Evolutionary conservation across 1,140 invertebrate genomes (phyloP), one percentile per base, ranked within the genome.

Genomic region (Orchestia grillus): DNA sequence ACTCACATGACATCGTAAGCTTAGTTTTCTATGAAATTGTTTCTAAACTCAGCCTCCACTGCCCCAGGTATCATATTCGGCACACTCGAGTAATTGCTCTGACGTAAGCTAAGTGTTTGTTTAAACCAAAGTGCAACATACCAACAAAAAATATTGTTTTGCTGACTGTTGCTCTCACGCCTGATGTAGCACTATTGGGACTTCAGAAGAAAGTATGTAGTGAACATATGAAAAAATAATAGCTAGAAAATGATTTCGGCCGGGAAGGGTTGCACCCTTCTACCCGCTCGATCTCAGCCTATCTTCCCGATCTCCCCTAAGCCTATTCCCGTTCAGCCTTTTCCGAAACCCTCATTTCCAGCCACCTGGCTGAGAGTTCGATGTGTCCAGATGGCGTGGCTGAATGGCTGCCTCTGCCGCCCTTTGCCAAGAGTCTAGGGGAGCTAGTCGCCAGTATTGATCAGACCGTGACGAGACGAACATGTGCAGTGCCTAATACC

Each of bases 331-430:
- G 11, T 36, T 77, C 62, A 77, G 62, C 62, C 62, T 36, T 77
- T 19, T 77, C 62, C 36, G 62, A 77, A 77, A 77, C 15, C 62
- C 62, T 77, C 1, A 28, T 28, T 77, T 77, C 62, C 62, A 77
- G 62, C 62, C 62, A 77, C 62, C 1, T 77, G 62, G 62, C 62
- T 77, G 62, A 77, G 62, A 91, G 44, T 91, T 91, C 88, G 88
- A 91, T 91, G 88, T 77, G 88, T 91, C 88, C 88, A 91, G 44
- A 19, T 91, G 88, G 88, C 62, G 11, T 77, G 62, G 88, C 88
- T 91, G 88, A 42, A 91, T 28, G 88, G 88, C 88, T 91, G 88
- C 28, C 62, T 77, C 28, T 77, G 36, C 62, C 62, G 88, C 88
- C 44, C 41, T 44, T 91, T 42, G 41, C 88, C 41, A 91, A 91